Evolutionary conservation across 2,113 vertebrate genomes (phyloP), one percentile per base, ranked within the genome.

Genomic region (Lepidiolamprologus cunningtoni): DNA sequence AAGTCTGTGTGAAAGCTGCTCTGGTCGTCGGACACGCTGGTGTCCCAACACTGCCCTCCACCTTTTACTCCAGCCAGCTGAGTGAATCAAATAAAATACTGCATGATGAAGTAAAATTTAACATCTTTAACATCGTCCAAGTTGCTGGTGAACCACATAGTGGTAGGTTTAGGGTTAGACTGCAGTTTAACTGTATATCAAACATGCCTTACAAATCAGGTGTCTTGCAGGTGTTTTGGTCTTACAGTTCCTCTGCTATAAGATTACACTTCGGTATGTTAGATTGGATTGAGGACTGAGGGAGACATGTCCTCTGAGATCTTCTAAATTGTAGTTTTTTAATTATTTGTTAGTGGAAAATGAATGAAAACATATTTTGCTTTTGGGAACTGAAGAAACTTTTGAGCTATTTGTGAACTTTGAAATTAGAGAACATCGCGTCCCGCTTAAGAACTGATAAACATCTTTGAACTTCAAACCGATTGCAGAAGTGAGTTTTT

Each of bases 1-100:
- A 97, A 97, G 33, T 97, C 96, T 1, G 97, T 96, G 90, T 95
- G 97, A 0, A 93, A 93, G 0, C 95, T 93, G 84, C 95, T 97
- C 86, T 96, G 96, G 0, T 91, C 96, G 87, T 97, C 96, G 86
- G 95, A 95, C 63, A 97, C 58, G 5, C 96, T 96, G 50, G 91
- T 89, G 85, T 97, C 85, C 81, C 95, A 92, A 55, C 93, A 96
- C 78, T 94, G 88, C 66, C 83, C 89, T 93, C 89, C 81, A 90
- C 93, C 2, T 19, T 86, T 80, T 93, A 93, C 28, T 66, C 76
- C 68, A 86, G 83, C 52, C 47, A 85, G 16, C 95, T 93, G 92
- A 78, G 12, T 33, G 28, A 33, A 78, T 78, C 45, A 31, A 31
- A 76, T 50, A 23, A 17, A 76, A 47, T 50, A 76, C 23, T 47